Evolutionary conservation across 1,140 invertebrate genomes (phyloP), one percentile per base, ranked within the genome.

Genomic region (Drosophila ohnishii): DNA sequence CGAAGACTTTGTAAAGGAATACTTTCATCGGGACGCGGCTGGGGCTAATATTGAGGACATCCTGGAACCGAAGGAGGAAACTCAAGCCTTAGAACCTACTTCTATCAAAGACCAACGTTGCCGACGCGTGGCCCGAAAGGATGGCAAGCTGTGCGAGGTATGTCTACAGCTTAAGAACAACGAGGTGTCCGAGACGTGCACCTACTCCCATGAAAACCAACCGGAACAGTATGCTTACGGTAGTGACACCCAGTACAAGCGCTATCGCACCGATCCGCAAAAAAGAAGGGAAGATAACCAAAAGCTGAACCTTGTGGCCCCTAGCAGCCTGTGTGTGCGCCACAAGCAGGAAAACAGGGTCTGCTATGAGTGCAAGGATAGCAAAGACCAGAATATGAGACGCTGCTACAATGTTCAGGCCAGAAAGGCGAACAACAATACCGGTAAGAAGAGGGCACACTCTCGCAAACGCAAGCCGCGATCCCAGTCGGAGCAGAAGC

Each of bases 161-260:
- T 91, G 90, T n/a, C 56, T 71, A 3, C 74, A 86, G 53, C 34
- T 69, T 3, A 72, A 73, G 13, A 83, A 79, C 61, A 82, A 85
- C 22, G 80, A 91, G 35, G 61, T 85, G 4, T 83, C 86, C 8
- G 90, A 91, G 51, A 90, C 65, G 0, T 91, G 90, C 74, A 90
- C 81, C 35, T 91, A 90, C 57, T 83, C 84, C 3, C 70, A 71
- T 7, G 78, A 75, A 28, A 72, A 60, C 9, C 45, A 83, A 53
- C 90, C 90, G 9, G 50, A 83, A 56, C 53, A 61, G 25, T 91
- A 86, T 63, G 74, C 76, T 34, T 91, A 79, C 50, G 78, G 51
- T 57, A 77, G 64, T 19, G 83, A 78, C 70, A 80, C 44, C 30
- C 61, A 87, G 25, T 90, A 78, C 44, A 85, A 70, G 16, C 74